phyloP scores from a whole-genome alignment of 2,113 vertebrate species.

The Phocoena phocoena region DNA sequence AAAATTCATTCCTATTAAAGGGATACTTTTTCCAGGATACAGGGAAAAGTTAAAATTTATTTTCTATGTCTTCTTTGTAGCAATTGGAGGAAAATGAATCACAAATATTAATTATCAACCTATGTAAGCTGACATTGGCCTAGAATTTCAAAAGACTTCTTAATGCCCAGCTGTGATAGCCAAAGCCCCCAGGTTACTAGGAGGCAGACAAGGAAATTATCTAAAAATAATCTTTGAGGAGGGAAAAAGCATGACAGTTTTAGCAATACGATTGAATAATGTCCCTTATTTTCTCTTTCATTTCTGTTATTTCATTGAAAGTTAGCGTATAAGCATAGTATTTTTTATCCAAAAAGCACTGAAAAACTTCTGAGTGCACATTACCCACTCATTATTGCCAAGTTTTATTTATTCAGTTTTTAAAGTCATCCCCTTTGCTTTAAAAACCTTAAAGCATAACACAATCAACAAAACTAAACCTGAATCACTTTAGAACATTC shows the following conservation, averaged over 20 bases:
- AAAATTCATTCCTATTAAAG: neutral
- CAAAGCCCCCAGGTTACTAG: neutral
- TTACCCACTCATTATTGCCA: neutral
- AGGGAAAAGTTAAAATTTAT: neutral
- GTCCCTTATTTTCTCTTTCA: neutral
- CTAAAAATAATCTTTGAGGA: constrained; percentile 25
- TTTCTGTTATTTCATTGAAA: constrained; percentile 2
- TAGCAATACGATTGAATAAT: neutral
- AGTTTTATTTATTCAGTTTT: constrained; percentile 5
- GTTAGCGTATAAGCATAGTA: neutral
- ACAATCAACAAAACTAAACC: neutral
- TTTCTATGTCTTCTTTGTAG: neutral
- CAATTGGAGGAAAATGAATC: neutral
- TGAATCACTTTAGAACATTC: neutral
- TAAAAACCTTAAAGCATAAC: neutral
- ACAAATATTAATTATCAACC: neutral
- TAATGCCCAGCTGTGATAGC: neutral
- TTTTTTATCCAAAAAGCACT: constrained; percentile 10
- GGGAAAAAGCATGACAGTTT: neutral
- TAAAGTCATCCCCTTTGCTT: neutral
- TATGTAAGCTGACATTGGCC: neutral
- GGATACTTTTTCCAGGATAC: neutral
- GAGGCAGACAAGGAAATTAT: neutral
- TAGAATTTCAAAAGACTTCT: constrained; percentile 42
- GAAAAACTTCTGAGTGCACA: neutral